These are phyloP conservation scores for Argyresthia albistria DNA, from an alignment of 2,888 invertebrate species.

Conservation along the genomic window DNA sequence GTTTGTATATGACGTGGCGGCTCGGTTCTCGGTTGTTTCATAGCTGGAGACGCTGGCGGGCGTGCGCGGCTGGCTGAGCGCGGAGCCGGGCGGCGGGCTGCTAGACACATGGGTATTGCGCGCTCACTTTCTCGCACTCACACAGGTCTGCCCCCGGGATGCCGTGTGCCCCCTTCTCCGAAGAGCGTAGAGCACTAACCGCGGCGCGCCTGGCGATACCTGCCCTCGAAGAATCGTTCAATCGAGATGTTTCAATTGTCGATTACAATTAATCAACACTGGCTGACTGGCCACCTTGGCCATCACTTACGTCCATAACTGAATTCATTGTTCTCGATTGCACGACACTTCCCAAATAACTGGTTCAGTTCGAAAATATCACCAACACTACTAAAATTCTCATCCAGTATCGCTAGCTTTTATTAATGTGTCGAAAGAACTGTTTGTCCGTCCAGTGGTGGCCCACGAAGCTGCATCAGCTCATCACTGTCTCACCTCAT, in stretches of 20 bases:
- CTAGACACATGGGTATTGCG: slow-evolving; percentile 73
- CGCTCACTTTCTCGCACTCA: slow-evolving; percentile 72
- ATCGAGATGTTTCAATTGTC: no score
- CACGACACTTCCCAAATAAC: no score
- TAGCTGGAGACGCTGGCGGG: slow-evolving; percentile 72
- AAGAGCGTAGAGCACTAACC: not conserved
- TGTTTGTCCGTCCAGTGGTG: not conserved
- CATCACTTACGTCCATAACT: no score
- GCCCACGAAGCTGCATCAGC: slow-evolving; percentile 10
- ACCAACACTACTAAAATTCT: not conserved
- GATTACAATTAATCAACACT: no score
- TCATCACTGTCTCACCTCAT: slow-evolving; percentile 12
- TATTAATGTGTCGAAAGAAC: not conserved
- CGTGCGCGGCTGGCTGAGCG: slow-evolving; percentile 65
- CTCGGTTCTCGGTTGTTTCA: slow-evolving; percentile 20
- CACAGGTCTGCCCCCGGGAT: slow-evolving; percentile 60
- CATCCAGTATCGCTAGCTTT: slow-evolving; percentile 1
- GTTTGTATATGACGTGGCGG: no score
- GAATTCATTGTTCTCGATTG: no score
- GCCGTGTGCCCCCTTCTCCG: slow-evolving; percentile 18
- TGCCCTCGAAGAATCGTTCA: no score
- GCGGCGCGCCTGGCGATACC: no score
- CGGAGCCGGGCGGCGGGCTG: slow-evolving; percentile 59
- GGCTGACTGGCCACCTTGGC: no score
- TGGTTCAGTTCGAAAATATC: no score